These are phyloP conservation scores for Apodemus sylvaticus DNA, from an alignment of 2,113 vertebrate species.

Conservation along the genomic window DNA sequence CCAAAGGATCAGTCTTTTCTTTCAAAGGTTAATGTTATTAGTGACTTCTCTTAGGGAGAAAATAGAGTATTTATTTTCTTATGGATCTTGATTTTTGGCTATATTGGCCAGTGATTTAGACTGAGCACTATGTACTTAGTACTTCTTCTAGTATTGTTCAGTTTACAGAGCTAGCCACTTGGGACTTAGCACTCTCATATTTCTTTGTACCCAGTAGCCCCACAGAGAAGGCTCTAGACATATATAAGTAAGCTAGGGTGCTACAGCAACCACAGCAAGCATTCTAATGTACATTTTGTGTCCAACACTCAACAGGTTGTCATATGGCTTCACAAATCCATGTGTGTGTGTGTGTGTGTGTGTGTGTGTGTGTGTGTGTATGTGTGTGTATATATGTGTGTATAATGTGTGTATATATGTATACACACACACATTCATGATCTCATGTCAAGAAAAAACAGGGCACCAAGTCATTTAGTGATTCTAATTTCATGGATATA, in stretches of 20 bases:
- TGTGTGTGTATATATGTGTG: too few relatives aligned
- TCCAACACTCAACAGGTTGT: neutral
- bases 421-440: neutral
- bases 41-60: neutral
- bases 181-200: neutral
- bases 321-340: neutral
- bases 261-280: neutral
- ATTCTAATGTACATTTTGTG: neutral
- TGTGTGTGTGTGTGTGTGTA: too few relatives aligned
- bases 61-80: neutral
- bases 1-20: conserved; percentile 39
- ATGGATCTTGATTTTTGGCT: neutral
- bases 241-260: neutral
- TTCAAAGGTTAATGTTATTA: conserved; percentile 42
- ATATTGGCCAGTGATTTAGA: neutral
- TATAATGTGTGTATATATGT: too few relatives aligned
- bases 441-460: neutral
- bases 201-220: neutral
- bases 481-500: neutral
- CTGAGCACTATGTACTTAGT: neutral
- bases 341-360: too few relatives aligned
- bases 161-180: neutral
- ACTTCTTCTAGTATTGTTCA: neutral
- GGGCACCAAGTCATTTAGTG: neutral
- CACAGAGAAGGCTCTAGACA: neutral